Evolutionary conservation across 1,140 invertebrate species (phyloP).

Genomic region (Theocolax elegans): DNA sequence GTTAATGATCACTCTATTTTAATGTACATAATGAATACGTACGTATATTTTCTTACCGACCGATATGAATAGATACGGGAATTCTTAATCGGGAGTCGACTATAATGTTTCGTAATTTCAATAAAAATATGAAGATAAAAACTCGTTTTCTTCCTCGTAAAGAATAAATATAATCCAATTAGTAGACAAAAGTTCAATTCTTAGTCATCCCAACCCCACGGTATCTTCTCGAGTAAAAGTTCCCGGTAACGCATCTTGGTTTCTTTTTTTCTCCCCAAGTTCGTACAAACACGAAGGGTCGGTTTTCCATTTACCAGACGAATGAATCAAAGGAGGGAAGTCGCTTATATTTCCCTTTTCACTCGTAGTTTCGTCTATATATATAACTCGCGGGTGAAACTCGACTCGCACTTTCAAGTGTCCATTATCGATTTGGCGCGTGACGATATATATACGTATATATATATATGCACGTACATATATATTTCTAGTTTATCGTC

Average conservation of each 20-base stretch:
- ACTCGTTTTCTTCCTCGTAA: not conserved
- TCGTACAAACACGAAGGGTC: not conserved
- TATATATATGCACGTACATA: too few relatives aligned
- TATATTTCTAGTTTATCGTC: too few relatives aligned
- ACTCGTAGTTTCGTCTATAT: not conserved
- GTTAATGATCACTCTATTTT: too few relatives aligned
- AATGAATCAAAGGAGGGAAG: too few relatives aligned
- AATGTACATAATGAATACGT: too few relatives aligned
- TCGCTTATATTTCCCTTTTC: not conserved
- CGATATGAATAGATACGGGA: too few relatives aligned
- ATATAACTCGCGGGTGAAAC: slow-evolving; percentile 1
- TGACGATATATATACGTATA: not conserved
- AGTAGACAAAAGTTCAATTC: not conserved
- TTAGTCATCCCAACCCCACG: not conserved
- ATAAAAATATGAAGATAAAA: not conserved
- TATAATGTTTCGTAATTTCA: not conserved
- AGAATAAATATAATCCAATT: not conserved
- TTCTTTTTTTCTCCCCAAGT: not conserved
- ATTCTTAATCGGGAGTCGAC: not conserved
- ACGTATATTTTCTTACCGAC: too few relatives aligned
- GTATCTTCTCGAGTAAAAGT: not conserved
- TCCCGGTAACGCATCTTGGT: not conserved
- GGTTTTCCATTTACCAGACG: not conserved
- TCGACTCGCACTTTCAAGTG: slow-evolving; percentile 19
- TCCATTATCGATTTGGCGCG: slow-evolving; percentile 13